Evolutionary conservation across 1,140 invertebrate genomes (phyloP).

Genomic region (Platorchestia sp.): DNA sequence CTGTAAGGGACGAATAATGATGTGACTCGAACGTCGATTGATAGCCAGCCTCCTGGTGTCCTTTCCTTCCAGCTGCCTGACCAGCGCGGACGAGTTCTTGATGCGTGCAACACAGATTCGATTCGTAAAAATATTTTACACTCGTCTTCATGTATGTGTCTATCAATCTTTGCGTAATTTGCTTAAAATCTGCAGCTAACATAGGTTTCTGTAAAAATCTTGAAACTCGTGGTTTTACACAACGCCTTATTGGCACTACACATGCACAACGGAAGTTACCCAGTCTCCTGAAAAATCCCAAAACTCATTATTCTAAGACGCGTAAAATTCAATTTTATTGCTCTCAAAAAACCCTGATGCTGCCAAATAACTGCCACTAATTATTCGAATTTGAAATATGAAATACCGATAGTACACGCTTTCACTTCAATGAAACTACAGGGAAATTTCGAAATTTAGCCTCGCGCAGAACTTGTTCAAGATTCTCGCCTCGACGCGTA

Average conservation of each 20-base stretch:
- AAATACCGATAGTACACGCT: not conserved
- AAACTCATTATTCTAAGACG: no score
- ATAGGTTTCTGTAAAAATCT: no score
- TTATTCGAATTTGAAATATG: not conserved
- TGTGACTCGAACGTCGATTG: slow-evolving; percentile 19
- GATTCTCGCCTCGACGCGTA: not conserved
- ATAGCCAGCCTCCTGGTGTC: not conserved
- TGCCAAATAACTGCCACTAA: no score
- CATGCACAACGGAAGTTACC: not conserved
- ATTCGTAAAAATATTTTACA: not conserved
- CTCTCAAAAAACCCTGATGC: no score
- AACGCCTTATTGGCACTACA: no score
- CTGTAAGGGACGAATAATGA: slow-evolving; percentile 45
- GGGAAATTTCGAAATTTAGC: not conserved
- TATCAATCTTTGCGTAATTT: not conserved
- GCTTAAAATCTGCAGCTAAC: no score
- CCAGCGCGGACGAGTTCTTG: not conserved
- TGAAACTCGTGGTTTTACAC: no score
- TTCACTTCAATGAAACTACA: not conserved
- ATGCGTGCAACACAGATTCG: not conserved
- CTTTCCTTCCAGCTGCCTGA: not conserved
- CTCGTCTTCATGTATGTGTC: not conserved
- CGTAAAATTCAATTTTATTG: no score
- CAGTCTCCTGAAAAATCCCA: no score
- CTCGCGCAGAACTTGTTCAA: not conserved